Percentiles rank a stretch among this genome's conserved stretches.
Conservation (phyloP, 2,113 vertebrate species). For the Gambusia affinis region DNA sequence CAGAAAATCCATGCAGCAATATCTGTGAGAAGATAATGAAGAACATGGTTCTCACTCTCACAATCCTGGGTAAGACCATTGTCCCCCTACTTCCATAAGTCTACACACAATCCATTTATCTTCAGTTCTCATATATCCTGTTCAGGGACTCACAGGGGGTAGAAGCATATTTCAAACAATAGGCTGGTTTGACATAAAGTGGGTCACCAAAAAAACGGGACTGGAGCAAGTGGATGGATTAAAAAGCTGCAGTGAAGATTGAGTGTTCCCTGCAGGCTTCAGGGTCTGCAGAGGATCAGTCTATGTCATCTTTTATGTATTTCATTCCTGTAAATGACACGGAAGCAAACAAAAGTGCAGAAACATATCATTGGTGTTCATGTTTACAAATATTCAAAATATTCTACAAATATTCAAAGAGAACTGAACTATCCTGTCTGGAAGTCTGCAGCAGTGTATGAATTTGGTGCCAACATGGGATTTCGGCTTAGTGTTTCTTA, state of each 20-base stretch:
- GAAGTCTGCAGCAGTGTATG: background rate
- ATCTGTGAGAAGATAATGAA: slow-evolving; percentile 87
- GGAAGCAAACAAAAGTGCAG: background rate
- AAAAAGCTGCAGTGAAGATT: slow-evolving; percentile 10
- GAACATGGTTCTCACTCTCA: slow-evolving; percentile 94
- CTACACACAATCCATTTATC: background rate
- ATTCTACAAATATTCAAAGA: background rate
- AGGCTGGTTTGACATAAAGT: background rate
- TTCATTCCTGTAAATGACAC: background rate
- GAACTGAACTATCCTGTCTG: background rate
- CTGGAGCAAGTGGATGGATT: slow-evolving; percentile 13
- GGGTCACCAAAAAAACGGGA: slow-evolving; percentile 8
- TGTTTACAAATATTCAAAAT: background rate
- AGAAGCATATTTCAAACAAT: slow-evolving; percentile 3
- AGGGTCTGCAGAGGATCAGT: background rate
- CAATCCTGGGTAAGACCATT: slow-evolving; percentile 87
- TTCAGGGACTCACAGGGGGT: background rate
- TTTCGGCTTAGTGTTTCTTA: background rate
- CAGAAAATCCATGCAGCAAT: slow-evolving; percentile 78
- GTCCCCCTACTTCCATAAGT: background rate
- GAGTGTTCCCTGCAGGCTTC: slow-evolving; percentile 10
- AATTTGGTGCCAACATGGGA: background rate
- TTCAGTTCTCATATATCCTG: background rate
- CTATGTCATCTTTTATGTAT: background rate
- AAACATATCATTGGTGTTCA: background rate